Percentiles rank a stretch among this genome's conserved stretches.
phyloP scores from a whole-genome alignment of 2,888 invertebrate genomes.

The Theodoxus fluviatilis region DNA sequence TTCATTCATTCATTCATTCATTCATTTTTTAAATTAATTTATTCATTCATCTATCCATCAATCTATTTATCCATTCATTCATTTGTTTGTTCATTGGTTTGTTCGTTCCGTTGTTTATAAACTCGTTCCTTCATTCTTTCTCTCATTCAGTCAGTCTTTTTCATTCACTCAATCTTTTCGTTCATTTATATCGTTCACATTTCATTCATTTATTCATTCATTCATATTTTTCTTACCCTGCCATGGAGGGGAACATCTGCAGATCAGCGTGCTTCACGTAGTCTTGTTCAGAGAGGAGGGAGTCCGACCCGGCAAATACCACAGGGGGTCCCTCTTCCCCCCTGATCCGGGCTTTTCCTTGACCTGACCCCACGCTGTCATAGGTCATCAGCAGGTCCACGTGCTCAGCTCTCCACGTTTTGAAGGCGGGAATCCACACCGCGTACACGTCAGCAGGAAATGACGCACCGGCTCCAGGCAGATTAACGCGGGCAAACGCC shows the following conservation, averaged over 20 bases:
- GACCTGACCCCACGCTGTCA: slow-evolving; percentile 27
- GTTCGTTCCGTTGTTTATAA: no score
- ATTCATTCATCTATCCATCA: no score
- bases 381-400: slow-evolving; percentile 32
- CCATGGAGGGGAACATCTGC: slow-evolving; percentile 39
- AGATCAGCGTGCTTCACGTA: slow-evolving; percentile 33
- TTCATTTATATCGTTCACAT: no score
- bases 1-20: no score
- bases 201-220: no score
- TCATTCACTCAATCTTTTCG: no score
- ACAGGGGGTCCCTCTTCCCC: slow-evolving; percentile 28
- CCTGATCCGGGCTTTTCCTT: slow-evolving; percentile 30
- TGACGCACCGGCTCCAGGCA: slow-evolving; percentile 39
- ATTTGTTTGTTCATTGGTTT: no score
- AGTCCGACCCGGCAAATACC: slow-evolving; percentile 38
- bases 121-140: no score
- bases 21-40: no score
- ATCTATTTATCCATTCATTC: no score
- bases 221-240: slow-evolving; percentile 37
- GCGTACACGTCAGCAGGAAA: slow-evolving; percentile 38
- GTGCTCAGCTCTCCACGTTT: slow-evolving; percentile 24
- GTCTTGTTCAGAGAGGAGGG: slow-evolving; percentile 31
- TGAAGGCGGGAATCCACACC: slow-evolving; percentile 35
- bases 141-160: no score
- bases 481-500: slow-evolving; percentile 23